phyloP scores from a whole-genome alignment of 1,140 invertebrate genomes.

The Orchestia grillus region DNA sequence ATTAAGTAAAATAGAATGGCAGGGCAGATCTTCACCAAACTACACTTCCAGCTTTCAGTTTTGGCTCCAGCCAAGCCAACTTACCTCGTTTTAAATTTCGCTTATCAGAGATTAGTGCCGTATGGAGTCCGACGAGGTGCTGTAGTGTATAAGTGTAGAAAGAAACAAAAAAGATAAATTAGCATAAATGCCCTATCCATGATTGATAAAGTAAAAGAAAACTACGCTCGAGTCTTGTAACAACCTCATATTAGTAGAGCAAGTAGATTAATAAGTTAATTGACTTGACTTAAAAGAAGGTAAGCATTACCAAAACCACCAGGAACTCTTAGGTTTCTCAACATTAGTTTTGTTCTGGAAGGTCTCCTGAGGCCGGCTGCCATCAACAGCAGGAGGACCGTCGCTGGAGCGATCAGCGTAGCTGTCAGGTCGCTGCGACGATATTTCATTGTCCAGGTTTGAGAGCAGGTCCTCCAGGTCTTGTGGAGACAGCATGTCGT shows the following conservation, averaged over 20 bases:
- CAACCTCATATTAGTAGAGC: conserved; percentile 36
- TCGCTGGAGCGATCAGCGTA: not conserved
- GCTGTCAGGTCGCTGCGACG: not conserved
- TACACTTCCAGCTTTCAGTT: not conserved
- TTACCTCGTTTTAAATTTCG: not conserved
- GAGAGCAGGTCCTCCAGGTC: conserved; percentile 27
- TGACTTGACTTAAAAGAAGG: not conserved
- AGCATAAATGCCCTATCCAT: not conserved
- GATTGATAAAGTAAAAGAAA: not conserved
- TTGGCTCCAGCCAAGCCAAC: not conserved
- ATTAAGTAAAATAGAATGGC: not conserved
- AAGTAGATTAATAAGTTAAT: conserved; percentile 26
- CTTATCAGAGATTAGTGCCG: not conserved
- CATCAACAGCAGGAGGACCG: not conserved
- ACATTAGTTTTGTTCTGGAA: not conserved
- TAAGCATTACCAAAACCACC: conserved; percentile 47
- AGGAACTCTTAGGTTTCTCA: not conserved
- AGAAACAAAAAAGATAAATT: not conserved
- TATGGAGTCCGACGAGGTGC: not conserved
- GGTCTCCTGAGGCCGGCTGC: not conserved
- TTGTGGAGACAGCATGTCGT: not conserved
- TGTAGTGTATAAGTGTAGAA: not conserved
- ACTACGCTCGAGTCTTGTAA: not conserved
- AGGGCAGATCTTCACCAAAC: not conserved
- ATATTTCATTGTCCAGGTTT: not conserved